phyloP scores from a whole-genome alignment of 2,888 invertebrate species.

The Cheilosia urbana region DNA sequence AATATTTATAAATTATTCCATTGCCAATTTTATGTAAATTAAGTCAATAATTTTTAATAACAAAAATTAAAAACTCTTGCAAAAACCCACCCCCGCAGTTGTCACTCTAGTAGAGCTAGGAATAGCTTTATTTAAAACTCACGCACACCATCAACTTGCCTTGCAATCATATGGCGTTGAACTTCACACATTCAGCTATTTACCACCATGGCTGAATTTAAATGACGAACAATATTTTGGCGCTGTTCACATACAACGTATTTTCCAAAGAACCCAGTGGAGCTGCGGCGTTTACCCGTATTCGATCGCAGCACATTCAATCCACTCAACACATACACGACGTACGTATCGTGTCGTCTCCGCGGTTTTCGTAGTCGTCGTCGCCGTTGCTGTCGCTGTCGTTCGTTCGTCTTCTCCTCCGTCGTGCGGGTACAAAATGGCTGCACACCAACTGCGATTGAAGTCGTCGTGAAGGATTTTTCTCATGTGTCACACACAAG shows the following conservation, averaged over 20 bases:
- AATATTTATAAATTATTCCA: background rate
- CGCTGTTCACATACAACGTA: conserved; percentile 75
- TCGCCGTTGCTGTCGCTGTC: conserved; percentile 66
- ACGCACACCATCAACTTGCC: conserved; percentile 42
- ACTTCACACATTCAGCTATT: conserved; percentile 72
- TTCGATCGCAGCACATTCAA: conserved; percentile 78
- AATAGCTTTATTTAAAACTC: background rate
- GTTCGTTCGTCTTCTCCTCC: conserved; percentile 68
- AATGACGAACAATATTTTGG: conserved; percentile 75
- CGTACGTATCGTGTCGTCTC: conserved; percentile 70
- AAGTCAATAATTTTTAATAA: background rate
- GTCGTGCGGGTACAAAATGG: conserved; percentile 75
- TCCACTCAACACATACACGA: conserved; percentile 77
- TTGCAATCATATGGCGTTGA: conserved; percentile 72
- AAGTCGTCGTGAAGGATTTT: conserved; percentile 76
- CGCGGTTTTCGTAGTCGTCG: conserved; percentile 64
- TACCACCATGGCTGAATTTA: conserved; percentile 61
- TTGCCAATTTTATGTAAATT: background rate
- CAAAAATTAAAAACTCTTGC: background rate
- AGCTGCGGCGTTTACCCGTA: conserved; percentile 78
- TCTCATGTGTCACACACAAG: conserved; percentile 76
- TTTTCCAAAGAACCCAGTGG: conserved; percentile 77
- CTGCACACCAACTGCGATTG: conserved; percentile 75
- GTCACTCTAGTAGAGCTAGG: conserved; percentile 10
- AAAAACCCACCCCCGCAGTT: conserved; percentile 33